Percentiles rank a stretch among this genome's conserved stretches.
These are phyloP conservation scores for Oncorhynchus tshawytscha DNA, from an alignment of 2,113 vertebrate species.

Conservation along the genomic window DNA sequence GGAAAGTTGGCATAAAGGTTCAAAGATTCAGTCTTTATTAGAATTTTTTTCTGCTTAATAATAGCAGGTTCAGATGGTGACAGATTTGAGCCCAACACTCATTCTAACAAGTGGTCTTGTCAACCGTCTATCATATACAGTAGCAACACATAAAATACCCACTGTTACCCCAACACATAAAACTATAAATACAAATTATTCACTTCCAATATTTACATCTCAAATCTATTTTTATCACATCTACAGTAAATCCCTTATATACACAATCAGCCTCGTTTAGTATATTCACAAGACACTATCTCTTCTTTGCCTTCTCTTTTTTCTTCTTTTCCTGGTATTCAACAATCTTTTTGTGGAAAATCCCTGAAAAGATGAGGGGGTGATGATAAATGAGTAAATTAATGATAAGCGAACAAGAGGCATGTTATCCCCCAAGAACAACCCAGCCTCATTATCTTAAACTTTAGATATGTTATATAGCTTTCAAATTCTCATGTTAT, in stretches of 20 bases:
- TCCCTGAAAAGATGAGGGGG: constrained; percentile 56
- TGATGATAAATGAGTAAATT: background rate
- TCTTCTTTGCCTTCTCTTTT: constrained; percentile 74
- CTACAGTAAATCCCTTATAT: constrained; percentile 32
- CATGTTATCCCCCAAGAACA: too few relatives aligned
- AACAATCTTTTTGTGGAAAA: constrained; percentile 83
- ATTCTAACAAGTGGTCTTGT: background rate
- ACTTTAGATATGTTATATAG: background rate
- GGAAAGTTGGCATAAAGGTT: background rate
- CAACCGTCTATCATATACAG: constrained; percentile 38
- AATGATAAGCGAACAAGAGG: background rate
- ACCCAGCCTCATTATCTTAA: background rate
- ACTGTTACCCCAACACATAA: constrained; percentile 20
- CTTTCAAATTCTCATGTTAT: too few relatives aligned
- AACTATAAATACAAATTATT: background rate
- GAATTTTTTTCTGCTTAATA: constrained; percentile 37
- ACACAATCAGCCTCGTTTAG: background rate
- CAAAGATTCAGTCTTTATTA: constrained; percentile 46
- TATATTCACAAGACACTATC: constrained; percentile 38
- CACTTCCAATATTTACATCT: constrained; percentile 10
- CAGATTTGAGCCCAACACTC: constrained; percentile 20
- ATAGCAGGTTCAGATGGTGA: background rate
- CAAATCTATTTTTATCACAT: constrained; percentile 28
- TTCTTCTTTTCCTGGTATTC: constrained; percentile 82
- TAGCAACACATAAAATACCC: constrained; percentile 46